phyloP scores from a whole-genome alignment of 2,113 vertebrate genomes.

The Archocentrus centrarchus region DNA sequence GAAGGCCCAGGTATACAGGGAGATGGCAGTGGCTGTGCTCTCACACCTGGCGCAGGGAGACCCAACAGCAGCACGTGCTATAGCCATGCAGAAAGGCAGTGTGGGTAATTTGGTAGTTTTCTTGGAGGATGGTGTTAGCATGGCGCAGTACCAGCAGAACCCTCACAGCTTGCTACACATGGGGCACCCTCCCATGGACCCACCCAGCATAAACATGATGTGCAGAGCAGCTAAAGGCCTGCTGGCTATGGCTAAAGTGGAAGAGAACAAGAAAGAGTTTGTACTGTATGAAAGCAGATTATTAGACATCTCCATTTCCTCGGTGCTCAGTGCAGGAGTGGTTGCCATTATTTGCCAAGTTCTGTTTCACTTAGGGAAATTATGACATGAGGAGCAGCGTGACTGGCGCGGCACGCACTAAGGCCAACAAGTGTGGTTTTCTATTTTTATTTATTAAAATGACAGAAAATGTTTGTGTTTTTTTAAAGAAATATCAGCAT shows the following conservation, averaged over 20 bases:
- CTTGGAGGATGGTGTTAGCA: constrained; percentile 95
- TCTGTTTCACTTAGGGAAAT: constrained; percentile 97
- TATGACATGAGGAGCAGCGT: constrained; percentile 89
- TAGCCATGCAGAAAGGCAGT: constrained; percentile 95
- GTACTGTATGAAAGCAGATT: constrained; percentile 96
- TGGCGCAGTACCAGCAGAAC: constrained; percentile 98
- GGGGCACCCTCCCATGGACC: constrained; percentile 87
- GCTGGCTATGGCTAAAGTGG: constrained; percentile 94
- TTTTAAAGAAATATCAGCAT: constrained; percentile 77
- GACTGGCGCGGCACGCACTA: constrained; percentile 50
- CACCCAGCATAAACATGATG: constrained; percentile 98
- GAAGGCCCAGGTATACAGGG: constrained; percentile 95
- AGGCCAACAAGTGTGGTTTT: constrained; percentile 79
- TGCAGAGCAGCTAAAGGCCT: constrained; percentile 97
- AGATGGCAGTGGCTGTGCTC: constrained; percentile 97
- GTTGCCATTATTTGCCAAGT: constrained; percentile 96
- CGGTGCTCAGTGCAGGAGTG: constrained; percentile 93
- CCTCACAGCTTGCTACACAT: constrained; percentile 93
- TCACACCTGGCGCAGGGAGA: constrained; percentile 98
- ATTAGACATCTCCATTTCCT: constrained; percentile 97
- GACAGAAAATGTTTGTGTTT: constrained; percentile 90
- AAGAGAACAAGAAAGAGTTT: constrained; percentile 96
- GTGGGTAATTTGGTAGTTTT: constrained; percentile 95
- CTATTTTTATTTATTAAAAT: constrained; percentile 86
- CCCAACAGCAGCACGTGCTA: constrained; percentile 90